Base-by-base conservation (phyloP, 2,113 vertebrate genomes). In the Trochalopteron elliotii region DNA sequence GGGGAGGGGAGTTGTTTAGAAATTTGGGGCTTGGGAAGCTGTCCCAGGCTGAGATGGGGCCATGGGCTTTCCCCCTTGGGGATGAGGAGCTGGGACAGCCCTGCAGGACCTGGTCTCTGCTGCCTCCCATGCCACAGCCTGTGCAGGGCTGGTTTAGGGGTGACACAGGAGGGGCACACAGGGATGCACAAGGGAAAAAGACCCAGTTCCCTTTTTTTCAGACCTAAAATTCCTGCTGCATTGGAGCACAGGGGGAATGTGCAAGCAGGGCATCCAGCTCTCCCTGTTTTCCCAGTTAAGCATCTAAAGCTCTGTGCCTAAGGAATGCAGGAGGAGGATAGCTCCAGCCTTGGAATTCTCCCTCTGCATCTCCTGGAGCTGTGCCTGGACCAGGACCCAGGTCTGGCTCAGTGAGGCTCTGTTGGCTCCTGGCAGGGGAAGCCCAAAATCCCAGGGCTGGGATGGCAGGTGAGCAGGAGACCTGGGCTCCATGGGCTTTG, bases 1-100 rank as follows among this genome's bases (percentile, higher is more conserved):
- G 91, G 50, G 67, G 70, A 79, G 64, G 86, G 81, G 72, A 44
- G 75, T 93, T 97, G 94, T 97, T 97, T 97, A 94, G 95, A 97
- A 94, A 90, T 95, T 76, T 3, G 2, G 93, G 83, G 93, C 97
- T 97, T 94, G 94, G 61, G 94, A 96, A 97, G 92, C 89, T 1
- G 0, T 67, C 75, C 74, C 0, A 3, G 88, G 50, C 61, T 70
- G 81, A 80, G 83, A 44, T 45, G 80, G 52, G 57, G 78, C 56
- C 0, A 2, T 3, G 14, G 47, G 49, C 70, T 57, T 81, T 87
- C 31, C 3, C 10, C 47, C 45, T 1, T 24, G 72, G 37, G 50
- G 55, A 69, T 0, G 89, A 92, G 80, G 55, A 91, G 72, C 56
- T 0, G 5, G n/a, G 37, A 42, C 63, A 68, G 42, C 44, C 42